Percentiles rank a stretch among this genome's conserved stretches.
phyloP scores from a whole-genome alignment of 2,113 vertebrate genomes.

The Bagarius yarrelli region DNA sequence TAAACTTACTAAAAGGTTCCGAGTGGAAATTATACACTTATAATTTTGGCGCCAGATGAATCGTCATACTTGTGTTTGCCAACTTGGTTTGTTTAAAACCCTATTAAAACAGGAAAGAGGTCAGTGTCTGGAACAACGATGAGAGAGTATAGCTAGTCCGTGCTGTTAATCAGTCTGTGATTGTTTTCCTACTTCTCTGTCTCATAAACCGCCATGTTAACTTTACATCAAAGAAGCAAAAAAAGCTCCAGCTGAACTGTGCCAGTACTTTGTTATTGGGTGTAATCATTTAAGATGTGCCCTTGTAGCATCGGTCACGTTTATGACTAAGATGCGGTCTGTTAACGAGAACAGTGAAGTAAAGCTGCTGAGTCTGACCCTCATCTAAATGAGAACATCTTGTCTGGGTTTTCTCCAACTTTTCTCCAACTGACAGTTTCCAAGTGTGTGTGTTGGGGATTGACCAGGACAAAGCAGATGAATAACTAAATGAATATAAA shows the following conservation, averaged over 20 bases:
- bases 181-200: conserved; percentile 5
- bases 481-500: background rate
- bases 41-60: background rate
- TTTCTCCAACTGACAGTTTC: too few relatives aligned
- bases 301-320: conserved; percentile 6
- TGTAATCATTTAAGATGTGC: conserved; percentile 16
- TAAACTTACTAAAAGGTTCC: too few relatives aligned
- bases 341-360: conserved; percentile 35
- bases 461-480: background rate
- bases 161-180: conserved; percentile 7
- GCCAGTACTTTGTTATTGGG: conserved; percentile 25
- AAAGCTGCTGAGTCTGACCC: conserved; percentile 21
- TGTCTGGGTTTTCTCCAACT: background rate
- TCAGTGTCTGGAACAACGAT: conserved; percentile 29
- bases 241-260: conserved; percentile 22
- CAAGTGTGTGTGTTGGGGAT: background rate
- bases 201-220: conserved; percentile 32
- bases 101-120: conserved; percentile 32
- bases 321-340: background rate
- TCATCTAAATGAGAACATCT: conserved; percentile 26
- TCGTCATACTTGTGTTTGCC: background rate
- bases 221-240: conserved; percentile 22
- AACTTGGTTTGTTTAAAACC: background rate
- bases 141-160: conserved; percentile 1
- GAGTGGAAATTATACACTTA: too few relatives aligned